Evolutionary conservation across 64 coral and sea anemone species (phyloP).

Genomic region (Dendronephthya gigantea): DNA sequence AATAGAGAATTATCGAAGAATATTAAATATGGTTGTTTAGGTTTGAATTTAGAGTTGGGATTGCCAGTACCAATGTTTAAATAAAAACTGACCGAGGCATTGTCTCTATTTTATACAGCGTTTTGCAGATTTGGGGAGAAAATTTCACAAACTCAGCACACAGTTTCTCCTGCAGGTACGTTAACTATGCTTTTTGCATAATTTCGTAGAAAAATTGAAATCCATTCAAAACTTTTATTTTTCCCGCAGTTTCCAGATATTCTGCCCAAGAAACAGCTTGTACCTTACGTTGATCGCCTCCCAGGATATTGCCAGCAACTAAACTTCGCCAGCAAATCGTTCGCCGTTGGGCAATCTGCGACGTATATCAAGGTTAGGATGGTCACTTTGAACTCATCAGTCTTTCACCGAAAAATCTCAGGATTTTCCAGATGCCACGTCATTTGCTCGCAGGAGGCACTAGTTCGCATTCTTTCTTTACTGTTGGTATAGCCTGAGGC

Average conservation of each 20-base stretch:
- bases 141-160: slow-evolving; percentile 4
- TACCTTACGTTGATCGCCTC: slow-evolving; percentile 56
- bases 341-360: slow-evolving; percentile 72
- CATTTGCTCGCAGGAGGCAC: too few relatives aligned
- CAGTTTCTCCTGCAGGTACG: background rate
- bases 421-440: too few relatives aligned
- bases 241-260: background rate
- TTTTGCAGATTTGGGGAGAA: background rate
- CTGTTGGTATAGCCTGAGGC: too few relatives aligned
- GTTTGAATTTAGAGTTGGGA: too few relatives aligned
- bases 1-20: too few relatives aligned
- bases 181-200: background rate
- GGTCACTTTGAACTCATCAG: too few relatives aligned
- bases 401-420: too few relatives aligned
- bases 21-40: background rate
- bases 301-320: slow-evolving; percentile 82
- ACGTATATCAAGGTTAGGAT: slow-evolving; percentile 60
- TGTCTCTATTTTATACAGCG: background rate
- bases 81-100: background rate
- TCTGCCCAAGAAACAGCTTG: slow-evolving; percentile 37
- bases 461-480: too few relatives aligned
- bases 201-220: background rate
- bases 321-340: slow-evolving; percentile 61
- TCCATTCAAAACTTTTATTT: background rate
- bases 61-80: background rate